Evolutionary conservation across 2,113 vertebrate genomes (phyloP), one percentile per base, ranked within the genome.

Genomic region (Thunnus maccoyii): DNA sequence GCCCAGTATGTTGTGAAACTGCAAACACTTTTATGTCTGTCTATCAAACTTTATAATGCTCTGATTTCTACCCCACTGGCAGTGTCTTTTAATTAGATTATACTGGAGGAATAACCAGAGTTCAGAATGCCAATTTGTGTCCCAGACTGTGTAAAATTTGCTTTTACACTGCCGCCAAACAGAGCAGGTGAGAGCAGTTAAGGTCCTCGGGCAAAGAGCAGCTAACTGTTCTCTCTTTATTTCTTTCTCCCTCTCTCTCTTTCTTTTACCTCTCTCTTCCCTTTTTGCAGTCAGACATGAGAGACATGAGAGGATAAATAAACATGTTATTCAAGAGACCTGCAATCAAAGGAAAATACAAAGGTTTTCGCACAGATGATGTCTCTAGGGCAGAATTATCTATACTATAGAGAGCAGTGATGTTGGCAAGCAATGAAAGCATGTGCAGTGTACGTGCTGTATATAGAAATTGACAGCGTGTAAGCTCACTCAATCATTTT

Each of bases 41-140:
- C 89, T 88, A 86, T 94, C 90, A 89, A 93, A 93, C 82, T 88
- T 86, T 91, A 90, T 86, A 91, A 92, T 89, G 86, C 83, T 88
- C 80, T 80, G 86, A 92, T 93, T 92, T 90, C 72, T 87, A 51
- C 74, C 86, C 93, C 90, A 92, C 88, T 88, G 91, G 92, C 93
- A 90, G 82, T 92, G 91, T 94, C 82, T 89, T 90, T 91, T 94
- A 94, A 94, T 94, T 93, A 89, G 91, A 95, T 94, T 91, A 93
- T 89, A 89, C 82, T 81, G 79, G 61, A 92, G 86, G 77, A 90
- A 89, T 89, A 90, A 91, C 89, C 76, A 67, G 84, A 82, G 88
- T 87, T 92, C 89, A 90, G 76, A 87, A 94, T 91, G 91, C 85
- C 90, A 94, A 91, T 94, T 93, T 93, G 86, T 90, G 86, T 92